Evolutionary conservation across 2,888 invertebrate genomes (phyloP).

Genomic region (Meteorus colon): DNA sequence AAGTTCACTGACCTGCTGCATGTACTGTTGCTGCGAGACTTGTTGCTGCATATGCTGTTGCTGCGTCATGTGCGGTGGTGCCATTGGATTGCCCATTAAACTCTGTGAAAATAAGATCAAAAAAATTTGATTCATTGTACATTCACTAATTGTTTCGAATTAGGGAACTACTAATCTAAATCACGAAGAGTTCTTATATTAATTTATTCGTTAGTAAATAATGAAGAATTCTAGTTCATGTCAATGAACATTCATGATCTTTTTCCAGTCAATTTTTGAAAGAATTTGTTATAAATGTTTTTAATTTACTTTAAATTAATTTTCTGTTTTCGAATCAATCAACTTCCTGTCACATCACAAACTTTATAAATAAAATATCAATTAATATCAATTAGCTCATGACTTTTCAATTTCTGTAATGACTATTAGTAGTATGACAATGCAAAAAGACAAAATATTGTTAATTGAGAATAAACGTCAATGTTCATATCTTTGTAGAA

Average conservation of each 20-base stretch:
- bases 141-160: conserved; percentile 19
- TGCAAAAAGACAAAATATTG: too few species aligned
- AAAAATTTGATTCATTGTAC: conserved; percentile 29
- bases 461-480: too few species aligned
- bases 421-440: too few species aligned
- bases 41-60: conserved; percentile 69
- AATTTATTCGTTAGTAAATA: too few species aligned
- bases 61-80: conserved; percentile 68
- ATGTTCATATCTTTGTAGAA: too few species aligned
- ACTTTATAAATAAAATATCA: too few species aligned
- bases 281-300: background rate
- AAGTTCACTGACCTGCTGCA: conserved; percentile 71
- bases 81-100: conserved; percentile 69
- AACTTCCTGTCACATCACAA: too few species aligned
- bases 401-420: too few species aligned
- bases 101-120: conserved; percentile 54
- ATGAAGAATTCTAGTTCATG: too few species aligned
- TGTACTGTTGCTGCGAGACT: conserved; percentile 71
- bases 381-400: too few species aligned
- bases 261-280: background rate
- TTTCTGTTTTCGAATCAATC: background rate
- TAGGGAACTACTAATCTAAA: background rate
- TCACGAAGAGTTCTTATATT: too few species aligned
- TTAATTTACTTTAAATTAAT: background rate
- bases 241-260: background rate